These are phyloP conservation scores for Monochamus alternatus DNA, from an alignment of 2,888 invertebrate genomes.

Conservation along the genomic window DNA sequence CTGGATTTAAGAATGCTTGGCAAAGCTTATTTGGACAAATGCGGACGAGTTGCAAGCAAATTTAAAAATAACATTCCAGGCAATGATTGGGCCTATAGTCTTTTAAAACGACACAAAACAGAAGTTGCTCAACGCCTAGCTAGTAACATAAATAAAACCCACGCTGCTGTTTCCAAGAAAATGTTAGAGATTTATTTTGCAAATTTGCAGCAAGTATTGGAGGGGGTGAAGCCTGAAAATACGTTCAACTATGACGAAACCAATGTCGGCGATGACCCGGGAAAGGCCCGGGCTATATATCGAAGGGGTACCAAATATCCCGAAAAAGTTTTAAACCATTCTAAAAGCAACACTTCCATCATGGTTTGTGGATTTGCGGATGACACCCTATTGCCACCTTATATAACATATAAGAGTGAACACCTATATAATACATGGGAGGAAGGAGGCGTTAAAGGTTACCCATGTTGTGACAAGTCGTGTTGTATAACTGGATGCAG, in stretches of 20 bases:
- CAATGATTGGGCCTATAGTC: conserved; percentile 48
- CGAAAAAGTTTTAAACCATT: conserved; percentile 59
- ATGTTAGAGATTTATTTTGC: conserved; percentile 46
- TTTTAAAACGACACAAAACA: conserved; percentile 53
- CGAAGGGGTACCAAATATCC: conserved; percentile 61
- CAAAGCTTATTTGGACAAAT: conserved; percentile 53
- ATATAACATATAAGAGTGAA: conserved; percentile 62
- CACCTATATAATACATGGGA: too few relatives aligned
- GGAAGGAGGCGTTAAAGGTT: too few relatives aligned
- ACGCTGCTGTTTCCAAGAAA: conserved; percentile 24
- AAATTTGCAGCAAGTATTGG: conserved; percentile 50
- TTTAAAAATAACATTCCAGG: conserved; percentile 54
- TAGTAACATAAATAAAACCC: conserved; percentile 36
- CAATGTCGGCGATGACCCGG: conserved; percentile 8
- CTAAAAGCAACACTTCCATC: conserved; percentile 59
- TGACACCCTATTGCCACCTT: conserved; percentile 62
- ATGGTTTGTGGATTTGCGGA: conserved; percentile 63
- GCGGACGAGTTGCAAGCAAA: conserved; percentile 43
- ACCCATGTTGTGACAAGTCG: too few relatives aligned
- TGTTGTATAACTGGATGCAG: too few relatives aligned
- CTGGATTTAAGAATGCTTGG: conserved; percentile 52
- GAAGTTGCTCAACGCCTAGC: conserved; percentile 40
- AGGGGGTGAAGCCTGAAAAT: conserved; percentile 54
- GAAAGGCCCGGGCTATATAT: neutral
- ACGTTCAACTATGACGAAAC: conserved; percentile 8